Evolutionary conservation across 2,113 vertebrate species (phyloP).

Genomic region (Willisornis vidua): DNA sequence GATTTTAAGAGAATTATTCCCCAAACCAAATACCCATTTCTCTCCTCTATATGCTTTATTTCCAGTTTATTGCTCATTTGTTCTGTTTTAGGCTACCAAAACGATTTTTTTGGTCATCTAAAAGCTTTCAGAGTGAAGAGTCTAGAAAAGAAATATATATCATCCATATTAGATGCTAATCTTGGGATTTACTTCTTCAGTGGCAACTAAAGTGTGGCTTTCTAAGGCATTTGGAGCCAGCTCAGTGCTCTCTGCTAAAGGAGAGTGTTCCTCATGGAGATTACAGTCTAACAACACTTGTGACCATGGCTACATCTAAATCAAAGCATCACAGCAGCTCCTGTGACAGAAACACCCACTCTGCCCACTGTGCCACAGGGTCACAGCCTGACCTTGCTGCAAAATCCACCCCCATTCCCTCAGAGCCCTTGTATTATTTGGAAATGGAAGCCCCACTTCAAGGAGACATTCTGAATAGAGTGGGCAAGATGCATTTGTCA

Average conservation of each 20-base stretch:
- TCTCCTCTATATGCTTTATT: background rate
- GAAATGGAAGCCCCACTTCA: background rate
- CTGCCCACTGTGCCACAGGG: background rate
- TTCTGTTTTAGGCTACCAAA: constrained; percentile 25
- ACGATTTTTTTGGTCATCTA: background rate
- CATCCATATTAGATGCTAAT: background rate
- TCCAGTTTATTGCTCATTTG: constrained; percentile 33
- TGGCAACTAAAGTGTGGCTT: background rate
- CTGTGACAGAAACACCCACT: background rate
- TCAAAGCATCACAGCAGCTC: background rate
- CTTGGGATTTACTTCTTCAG: background rate
- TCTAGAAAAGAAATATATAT: background rate
- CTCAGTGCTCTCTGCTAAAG: background rate
- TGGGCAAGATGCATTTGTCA: background rate
- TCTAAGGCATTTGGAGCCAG: background rate
- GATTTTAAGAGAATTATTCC: constrained; percentile 41
- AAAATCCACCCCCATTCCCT: background rate
- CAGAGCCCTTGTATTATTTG: background rate
- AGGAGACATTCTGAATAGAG: background rate
- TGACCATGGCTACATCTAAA: background rate
- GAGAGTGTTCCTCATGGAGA: background rate
- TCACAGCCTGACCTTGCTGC: background rate
- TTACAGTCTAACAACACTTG: background rate
- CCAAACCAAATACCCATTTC: background rate
- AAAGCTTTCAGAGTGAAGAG: constrained; percentile 15